Percentiles rank a stretch among this genome's conserved stretches.
Conservation (phyloP, 2,113 vertebrate species). For the Todiramphus chloris region DNA sequence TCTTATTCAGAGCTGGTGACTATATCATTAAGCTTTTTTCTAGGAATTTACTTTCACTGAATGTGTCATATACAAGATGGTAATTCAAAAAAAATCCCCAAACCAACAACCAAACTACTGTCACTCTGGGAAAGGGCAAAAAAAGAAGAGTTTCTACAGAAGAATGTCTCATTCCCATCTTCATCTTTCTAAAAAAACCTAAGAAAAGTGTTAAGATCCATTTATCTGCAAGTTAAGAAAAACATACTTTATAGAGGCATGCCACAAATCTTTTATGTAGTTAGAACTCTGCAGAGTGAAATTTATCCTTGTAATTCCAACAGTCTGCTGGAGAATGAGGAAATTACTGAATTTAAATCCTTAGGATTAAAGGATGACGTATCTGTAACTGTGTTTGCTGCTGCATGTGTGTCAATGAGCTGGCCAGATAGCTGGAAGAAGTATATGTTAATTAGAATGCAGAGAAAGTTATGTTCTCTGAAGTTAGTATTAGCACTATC, state of each 20-base stretch:
- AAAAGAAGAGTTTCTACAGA: not conserved
- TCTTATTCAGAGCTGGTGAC: not conserved
- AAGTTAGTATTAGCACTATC: not conserved
- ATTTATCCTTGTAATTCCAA: not conserved
- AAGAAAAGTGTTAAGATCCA: not conserved
- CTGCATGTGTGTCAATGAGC: not conserved
- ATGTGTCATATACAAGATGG: not conserved
- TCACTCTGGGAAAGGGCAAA: not conserved
- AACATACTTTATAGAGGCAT: not conserved
- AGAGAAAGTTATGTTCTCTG: not conserved
- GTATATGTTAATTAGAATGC: not conserved
- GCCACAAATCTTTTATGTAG: not conserved
- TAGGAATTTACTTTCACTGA: not conserved
- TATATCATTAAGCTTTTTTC: not conserved
- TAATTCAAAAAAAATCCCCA: not conserved
- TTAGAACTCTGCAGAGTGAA: not conserved
- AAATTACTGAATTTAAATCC: not conserved
- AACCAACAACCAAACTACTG: not conserved
- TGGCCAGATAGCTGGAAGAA: not conserved
- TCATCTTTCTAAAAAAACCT: not conserved
- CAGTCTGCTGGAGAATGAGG: not conserved
- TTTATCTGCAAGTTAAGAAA: not conserved
- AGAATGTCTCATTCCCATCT: not conserved
- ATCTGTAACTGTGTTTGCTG: not conserved
- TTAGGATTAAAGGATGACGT: not conserved